A percentile compares a stretch with the other conserved stretches of the same genome.
Conservation (phyloP, 2,888 invertebrate species). For the Electrophaes corylata region DNA sequence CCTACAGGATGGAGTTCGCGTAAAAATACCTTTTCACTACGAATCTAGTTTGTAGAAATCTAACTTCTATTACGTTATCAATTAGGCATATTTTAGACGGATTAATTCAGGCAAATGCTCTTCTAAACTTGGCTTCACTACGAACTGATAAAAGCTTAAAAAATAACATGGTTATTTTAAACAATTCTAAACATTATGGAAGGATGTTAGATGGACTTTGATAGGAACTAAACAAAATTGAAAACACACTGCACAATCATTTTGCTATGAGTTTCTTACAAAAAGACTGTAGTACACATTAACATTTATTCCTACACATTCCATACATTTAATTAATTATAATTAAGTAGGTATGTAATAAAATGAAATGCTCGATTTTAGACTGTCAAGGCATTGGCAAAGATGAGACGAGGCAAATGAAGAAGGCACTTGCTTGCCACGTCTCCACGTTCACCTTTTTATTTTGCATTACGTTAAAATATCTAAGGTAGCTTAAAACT, state of each 20-base stretch:
- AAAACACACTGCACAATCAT: constrained; percentile 46
- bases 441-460: constrained; percentile 24
- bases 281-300: constrained; percentile 40
- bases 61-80: constrained; percentile 30
- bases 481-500: constrained; percentile 25
- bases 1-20: constrained; percentile 36
- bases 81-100: constrained; percentile 35
- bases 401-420: constrained; percentile 34
- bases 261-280: constrained; percentile 44
- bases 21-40: constrained; percentile 25
- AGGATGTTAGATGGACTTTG: constrained; percentile 58
- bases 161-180: constrained; percentile 35
- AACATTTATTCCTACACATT: constrained; percentile 35
- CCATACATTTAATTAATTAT: constrained; percentile 38
- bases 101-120: constrained; percentile 28
- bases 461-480: constrained; percentile 23
- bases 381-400: constrained; percentile 20
- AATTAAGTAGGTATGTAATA: constrained; percentile 24
- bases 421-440: constrained; percentile 39
- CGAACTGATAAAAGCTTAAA: constrained; percentile 46
- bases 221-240: constrained; percentile 51
- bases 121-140: constrained; percentile 36
- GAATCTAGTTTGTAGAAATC: constrained; percentile 33
- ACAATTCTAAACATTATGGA: constrained; percentile 45
- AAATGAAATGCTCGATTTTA: constrained; percentile 21